Evolutionary conservation across 1,140 invertebrate genomes (phyloP), one percentile per base, ranked within the genome.

Genomic region (Zaprionus inermis): DNA sequence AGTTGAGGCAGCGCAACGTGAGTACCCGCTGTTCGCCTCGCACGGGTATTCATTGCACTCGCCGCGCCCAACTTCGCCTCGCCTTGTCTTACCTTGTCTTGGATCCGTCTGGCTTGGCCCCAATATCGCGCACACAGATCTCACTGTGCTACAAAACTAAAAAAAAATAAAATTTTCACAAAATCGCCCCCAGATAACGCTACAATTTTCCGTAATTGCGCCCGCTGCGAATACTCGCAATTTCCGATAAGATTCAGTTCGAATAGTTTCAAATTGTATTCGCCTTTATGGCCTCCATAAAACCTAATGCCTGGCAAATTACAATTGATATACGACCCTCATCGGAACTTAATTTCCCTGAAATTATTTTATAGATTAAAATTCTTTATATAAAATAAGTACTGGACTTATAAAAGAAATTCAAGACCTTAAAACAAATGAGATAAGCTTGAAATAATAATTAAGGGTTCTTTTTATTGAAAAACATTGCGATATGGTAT

Each of bases 261-360:
- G 49, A 12, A 44, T 9, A 16, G 38, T 44, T 41, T 16, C 38
- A 44, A 44, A 32, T 32, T 32, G 30, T 32, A 32, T 32, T 32
- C 20, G 34, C 7, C 67, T 82, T 81, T 46, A 78, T 51, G 32
- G 59, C 51, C n/a, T 56, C 65, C 63, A 65, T 61, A 78, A 30
- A 68, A 78, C 71, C 75, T 81, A 78, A 84, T 78, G 65, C 63
- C 30, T 65, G 71, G 64, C 76, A 70, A 85, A 85, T 81, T 59
- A 58, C 57, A n/a, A 71, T 72, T 85, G 81, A 85, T 85, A 85
- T 84, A 85, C 44, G 52, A 36, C 60, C 10, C 49, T 18, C n/a
- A 65, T 67, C 60, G 49, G 63, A 58, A 61, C 11, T 52, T 58
- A 58, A 60, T 59, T 54, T 49, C 36, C 3, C 4, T 22, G n/a